Conservation (phyloP, 2,113 vertebrate genomes). For the Dermatemys mawii region DNA sequence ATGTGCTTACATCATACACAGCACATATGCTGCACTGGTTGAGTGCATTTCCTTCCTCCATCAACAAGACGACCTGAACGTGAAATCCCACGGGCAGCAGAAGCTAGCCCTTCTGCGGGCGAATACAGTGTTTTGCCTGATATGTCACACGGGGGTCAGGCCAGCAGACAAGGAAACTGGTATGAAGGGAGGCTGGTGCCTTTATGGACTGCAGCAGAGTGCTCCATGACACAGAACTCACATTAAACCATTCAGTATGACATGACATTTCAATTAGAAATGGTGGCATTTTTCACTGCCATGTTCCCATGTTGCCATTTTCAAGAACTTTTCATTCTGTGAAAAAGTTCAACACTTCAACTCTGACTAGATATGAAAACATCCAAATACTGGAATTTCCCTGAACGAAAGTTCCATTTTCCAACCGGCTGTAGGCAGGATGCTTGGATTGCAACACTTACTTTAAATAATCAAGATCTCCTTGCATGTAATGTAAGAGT, state of each 20-base stretch:
- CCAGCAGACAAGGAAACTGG: background rate
- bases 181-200: background rate
- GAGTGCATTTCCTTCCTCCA: background rate
- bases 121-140: background rate
- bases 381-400: background rate
- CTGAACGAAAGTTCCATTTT: background rate
- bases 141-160: background rate
- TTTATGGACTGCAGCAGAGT: background rate
- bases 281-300: background rate
- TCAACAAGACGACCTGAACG: background rate
- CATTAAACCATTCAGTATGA: background rate
- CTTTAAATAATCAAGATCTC: constrained; percentile 5
- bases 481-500: constrained; percentile 14
- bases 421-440: background rate
- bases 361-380: background rate
- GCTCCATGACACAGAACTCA: constrained; percentile 29
- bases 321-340: background rate
- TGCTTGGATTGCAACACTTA: background rate
- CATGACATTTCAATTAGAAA: background rate
- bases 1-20: background rate
- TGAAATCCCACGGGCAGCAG: background rate
- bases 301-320: constrained; percentile 9
- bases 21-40: background rate
- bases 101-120: background rate
- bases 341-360: background rate